These are phyloP conservation scores for Luffia ferchaultella DNA, from an alignment of 2,888 invertebrate species.

Conservation along the genomic window DNA sequence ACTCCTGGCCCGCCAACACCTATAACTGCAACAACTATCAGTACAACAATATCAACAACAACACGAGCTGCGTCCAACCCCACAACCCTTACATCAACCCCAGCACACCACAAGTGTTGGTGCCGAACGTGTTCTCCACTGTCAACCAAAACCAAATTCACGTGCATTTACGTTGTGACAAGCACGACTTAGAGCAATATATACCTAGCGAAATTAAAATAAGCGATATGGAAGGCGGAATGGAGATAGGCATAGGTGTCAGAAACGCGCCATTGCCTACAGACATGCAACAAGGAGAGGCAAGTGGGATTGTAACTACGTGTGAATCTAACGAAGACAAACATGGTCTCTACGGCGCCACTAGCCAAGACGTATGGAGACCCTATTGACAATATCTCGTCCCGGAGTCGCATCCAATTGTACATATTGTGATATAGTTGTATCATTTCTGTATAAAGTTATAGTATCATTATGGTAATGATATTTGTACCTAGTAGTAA, in stretches of 20 bases:
- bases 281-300: slow-evolving; percentile 48
- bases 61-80: slow-evolving; percentile 53
- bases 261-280: slow-evolving; percentile 34
- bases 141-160: slow-evolving; percentile 90
- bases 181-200: slow-evolving; percentile 72
- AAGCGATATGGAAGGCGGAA: slow-evolving; percentile 65
- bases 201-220: slow-evolving; percentile 68
- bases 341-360: slow-evolving; percentile 42
- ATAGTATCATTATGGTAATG: neutral
- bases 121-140: slow-evolving; percentile 80
- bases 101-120: slow-evolving; percentile 67
- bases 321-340: slow-evolving; percentile 64
- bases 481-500: neutral
- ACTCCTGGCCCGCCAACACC: slow-evolving; percentile 69
- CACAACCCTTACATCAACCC: slow-evolving; percentile 70
- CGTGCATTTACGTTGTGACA: slow-evolving; percentile 78
- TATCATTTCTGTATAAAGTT: neutral
- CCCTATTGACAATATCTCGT: slow-evolving; percentile 69
- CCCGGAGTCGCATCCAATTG: slow-evolving; percentile 21
- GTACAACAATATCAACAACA: slow-evolving; percentile 70
- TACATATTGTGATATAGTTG: slow-evolving; percentile 57
- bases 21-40: slow-evolving; percentile 76
- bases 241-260: slow-evolving; percentile 51
- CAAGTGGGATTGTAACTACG: slow-evolving; percentile 54
- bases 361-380: slow-evolving; percentile 74